Percentiles rank a stretch among this genome's conserved stretches.
Evolutionary conservation across 2,888 invertebrate genomes (phyloP).

Genomic region (Agrilus mali): DNA sequence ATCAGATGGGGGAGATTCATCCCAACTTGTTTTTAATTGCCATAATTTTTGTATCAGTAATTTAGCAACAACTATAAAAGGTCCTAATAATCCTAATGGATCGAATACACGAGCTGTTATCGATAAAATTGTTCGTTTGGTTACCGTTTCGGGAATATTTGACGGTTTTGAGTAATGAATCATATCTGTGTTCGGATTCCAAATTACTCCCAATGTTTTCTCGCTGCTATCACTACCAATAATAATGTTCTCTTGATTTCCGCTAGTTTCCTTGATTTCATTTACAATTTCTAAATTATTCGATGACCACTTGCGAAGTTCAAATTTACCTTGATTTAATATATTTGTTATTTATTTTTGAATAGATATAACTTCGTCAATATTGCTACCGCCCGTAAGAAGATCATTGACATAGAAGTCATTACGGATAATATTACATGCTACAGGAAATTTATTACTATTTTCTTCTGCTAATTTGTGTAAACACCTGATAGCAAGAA

Average conservation of each 20-base stretch:
- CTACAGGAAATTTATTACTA: neutral
- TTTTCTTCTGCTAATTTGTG: neutral
- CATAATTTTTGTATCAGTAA: conserved; percentile 6
- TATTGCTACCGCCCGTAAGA: too few species aligned
- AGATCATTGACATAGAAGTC: too few species aligned
- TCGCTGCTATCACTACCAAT: conserved; percentile 7
- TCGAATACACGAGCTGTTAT: conserved; percentile 5
- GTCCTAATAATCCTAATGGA: conserved; percentile 4
- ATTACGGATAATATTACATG: neutral
- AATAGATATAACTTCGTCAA: conserved; percentile 6
- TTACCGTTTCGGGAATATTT: neutral
- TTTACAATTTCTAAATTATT: conserved; percentile 5
- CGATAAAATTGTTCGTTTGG: neutral
- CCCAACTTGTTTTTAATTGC: conserved; percentile 4
- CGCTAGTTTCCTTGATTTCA: neutral
- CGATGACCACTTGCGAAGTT: conserved; percentile 9
- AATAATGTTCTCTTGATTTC: conserved; percentile 1
- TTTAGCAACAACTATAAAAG: conserved; percentile 3
- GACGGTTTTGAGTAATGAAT: conserved; percentile 1
- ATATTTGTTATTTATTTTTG: conserved; percentile 10
- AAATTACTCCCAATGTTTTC: conserved; percentile 8
- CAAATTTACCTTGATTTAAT: conserved; percentile 9
- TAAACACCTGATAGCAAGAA: neutral
- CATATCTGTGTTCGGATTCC: neutral
- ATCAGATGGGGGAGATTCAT: conserved; percentile 3